Conservation (phyloP, 2,113 vertebrate species). For the Perca flavescens region DNA sequence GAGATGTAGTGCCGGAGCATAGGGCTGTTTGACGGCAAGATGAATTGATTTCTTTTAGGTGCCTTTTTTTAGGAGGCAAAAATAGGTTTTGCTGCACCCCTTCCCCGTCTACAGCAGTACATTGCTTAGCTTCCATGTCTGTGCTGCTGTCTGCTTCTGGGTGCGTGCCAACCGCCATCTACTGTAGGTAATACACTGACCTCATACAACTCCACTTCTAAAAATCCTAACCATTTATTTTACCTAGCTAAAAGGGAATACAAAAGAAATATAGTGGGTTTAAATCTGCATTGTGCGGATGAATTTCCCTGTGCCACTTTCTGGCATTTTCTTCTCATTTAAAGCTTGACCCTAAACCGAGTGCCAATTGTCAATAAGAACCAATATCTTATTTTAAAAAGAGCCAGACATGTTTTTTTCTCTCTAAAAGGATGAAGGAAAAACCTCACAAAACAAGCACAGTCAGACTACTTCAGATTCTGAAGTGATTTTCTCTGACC, state of each 20-base stretch:
- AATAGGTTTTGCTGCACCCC: too few species aligned
- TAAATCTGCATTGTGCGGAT: neutral
- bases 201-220: too few species aligned
- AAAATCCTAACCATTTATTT: neutral
- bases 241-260: neutral
- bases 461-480: neutral
- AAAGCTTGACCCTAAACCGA: neutral
- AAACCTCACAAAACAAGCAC: neutral
- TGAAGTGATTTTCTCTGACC: constrained; percentile 12
- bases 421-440: neutral
- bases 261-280: neutral
- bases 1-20: too few species aligned
- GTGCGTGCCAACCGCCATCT: too few species aligned
- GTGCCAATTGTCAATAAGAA: neutral
- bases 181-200: too few species aligned
- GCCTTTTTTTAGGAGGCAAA: too few species aligned
- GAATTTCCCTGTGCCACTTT: neutral
- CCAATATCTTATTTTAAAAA: neutral
- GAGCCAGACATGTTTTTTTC: neutral
- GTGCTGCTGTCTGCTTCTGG: too few species aligned
- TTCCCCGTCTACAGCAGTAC: too few species aligned
- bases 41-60: too few species aligned
- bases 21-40: too few species aligned
- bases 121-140: too few species aligned
- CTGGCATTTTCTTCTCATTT: neutral